These are phyloP conservation scores for Plagodis dolabraria DNA, from an alignment of 2,888 invertebrate species.

Conservation along the genomic window DNA sequence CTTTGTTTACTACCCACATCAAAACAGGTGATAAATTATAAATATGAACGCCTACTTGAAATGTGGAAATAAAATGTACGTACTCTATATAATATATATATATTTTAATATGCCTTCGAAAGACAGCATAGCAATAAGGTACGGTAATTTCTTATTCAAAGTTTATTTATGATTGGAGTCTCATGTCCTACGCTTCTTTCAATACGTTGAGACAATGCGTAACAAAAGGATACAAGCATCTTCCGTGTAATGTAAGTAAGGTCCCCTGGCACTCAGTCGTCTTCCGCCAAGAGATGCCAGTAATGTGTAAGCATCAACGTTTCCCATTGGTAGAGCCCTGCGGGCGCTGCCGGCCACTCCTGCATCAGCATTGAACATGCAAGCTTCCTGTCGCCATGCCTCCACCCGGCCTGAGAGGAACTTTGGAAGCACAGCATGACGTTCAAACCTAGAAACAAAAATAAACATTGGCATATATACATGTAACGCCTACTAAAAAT, in stretches of 20 bases:
- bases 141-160: too few relatives aligned
- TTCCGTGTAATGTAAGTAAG: constrained; percentile 94
- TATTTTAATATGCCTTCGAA: too few relatives aligned
- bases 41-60: too few relatives aligned
- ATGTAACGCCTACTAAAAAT: too few relatives aligned
- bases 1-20: too few relatives aligned
- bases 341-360: constrained; percentile 94
- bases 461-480: too few relatives aligned
- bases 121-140: too few relatives aligned
- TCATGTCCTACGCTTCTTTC: too few relatives aligned
- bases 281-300: constrained; percentile 97
- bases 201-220: background rate
- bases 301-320: constrained; percentile 92
- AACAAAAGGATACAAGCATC: constrained; percentile 95
- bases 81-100: too few relatives aligned
- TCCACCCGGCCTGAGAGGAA: constrained; percentile 94
- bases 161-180: too few relatives aligned
- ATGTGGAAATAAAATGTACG: too few relatives aligned
- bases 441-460: constrained; percentile 89
- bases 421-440: constrained; percentile 98
- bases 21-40: too few relatives aligned
- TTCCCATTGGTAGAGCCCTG: constrained; percentile 91
- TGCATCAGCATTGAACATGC: constrained; percentile 96
- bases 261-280: constrained; percentile 87
- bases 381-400: constrained; percentile 93